Evolutionary conservation across 2,113 vertebrate species (phyloP), one percentile per base, ranked within the genome.

Genomic region (Syngnathoides biaculeatus): DNA sequence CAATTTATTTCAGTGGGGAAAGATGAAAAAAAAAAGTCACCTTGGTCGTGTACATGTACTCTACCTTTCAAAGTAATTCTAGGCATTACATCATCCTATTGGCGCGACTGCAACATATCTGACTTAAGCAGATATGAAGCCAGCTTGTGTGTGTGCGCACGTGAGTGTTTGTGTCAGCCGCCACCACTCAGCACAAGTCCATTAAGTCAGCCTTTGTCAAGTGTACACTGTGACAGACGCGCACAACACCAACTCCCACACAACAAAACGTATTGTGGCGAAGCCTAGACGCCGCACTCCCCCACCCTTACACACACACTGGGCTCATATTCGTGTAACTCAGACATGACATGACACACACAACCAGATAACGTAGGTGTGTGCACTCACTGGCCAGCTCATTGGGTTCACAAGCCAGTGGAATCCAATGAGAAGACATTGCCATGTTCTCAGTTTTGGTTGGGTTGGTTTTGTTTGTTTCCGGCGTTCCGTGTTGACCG

Each of bases 211-310:
- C 48, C n/a, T 52, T 52, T 52, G 48, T 52, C 48, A n/a, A 4
- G 48, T 9, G 20, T 52, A n/a, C 48, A 52, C n/a, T 52, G 48
- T 52, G 48, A 68, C 47, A 45, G 40, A 58, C 22, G 27, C 52
- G 45, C n/a, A 57, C 65, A 71, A 30, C 14, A 53, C 57, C 45
- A 48, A 19, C 71, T 56, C 71, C 61, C 57, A 61, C 66, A 57
- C 63, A 58, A 43, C 48, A 52, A 52, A 52, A 52, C 9, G 9
- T 9, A 52, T 52, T 52, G 48, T 52, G 48, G 3, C 48, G 22
- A 52, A 52, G 8, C 20, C 20, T n/a, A 52, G 48, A 52, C 48
- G 22, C n/a, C 27, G 50, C 50, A 63, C 63, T n/a, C n/a, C 1
- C 27, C 9, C 35, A 61, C 62, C 53, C 60, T 10, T 10, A 63